Evolutionary conservation across 2,113 vertebrate species (phyloP), one percentile per base, ranked within the genome.

Genomic region (Paratilapia polleni): DNA sequence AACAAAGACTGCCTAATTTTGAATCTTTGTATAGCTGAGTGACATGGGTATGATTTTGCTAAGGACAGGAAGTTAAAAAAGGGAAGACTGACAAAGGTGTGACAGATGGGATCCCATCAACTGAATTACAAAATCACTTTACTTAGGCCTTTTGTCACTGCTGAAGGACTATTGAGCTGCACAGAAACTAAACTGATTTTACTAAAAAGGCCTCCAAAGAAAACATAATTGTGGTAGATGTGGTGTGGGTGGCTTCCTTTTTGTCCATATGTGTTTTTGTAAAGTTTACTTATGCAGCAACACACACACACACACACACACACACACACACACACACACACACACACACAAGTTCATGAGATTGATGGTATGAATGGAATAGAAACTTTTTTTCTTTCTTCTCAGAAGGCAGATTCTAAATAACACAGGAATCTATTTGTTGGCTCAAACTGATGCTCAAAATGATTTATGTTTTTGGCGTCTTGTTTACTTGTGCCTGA

Each of bases 171-270:
- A 88, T 89, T 89, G 87, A 93, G 88, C 82, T 24, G 19, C 57
- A 62, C 63, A 88, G 70, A 92, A 93, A 85, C 88, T 91, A 64
- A 68, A 26, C 79, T 92, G 91, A 91, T 94, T 94, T 91, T 58
- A 73, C 82, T 74, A 26, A 75, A 87, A 83, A 59, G 60, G 58
- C 62, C 52, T 38, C 34, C 57, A 8, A 75, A 76, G 78, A 60
- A 79, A 80, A 47, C 81, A 93, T 66, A 93, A 93, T 90, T 77
- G 17, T 38, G 11, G 77, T 92, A 84, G 93, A 93, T 93, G 85
- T 62, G 22, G 80, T 47, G 70, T 70, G 60, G 77, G 81, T 62
- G 80, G 80, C 82, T 73, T 88, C 68, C 34, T 86, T 61, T 34
- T 89, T 85, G 77, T 92, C 62, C 8, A 11, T 74, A 58, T 2